Base-by-base conservation (phyloP, 2,888 invertebrate species). In the Branchellion lobata region DNA sequence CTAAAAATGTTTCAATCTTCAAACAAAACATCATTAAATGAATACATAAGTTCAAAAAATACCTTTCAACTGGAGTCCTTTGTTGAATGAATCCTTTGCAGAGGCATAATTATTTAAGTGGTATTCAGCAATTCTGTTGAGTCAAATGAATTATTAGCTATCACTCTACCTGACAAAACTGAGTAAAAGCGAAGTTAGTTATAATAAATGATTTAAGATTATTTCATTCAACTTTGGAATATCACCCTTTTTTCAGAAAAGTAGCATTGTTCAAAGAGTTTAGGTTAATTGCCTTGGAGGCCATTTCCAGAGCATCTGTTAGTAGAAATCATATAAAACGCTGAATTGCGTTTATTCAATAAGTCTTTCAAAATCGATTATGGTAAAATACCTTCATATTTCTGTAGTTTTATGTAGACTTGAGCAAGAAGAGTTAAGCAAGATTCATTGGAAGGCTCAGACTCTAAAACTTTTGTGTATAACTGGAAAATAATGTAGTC, bases 261-360 rank as follows among this genome's bases (percentile, higher is more conserved):
- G 85, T 85, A 81, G 85, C 85, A n/a, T 81, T 72, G 83, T 84
- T 85, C 40, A 83, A 84, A 27, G 84, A 82, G 81, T 85, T 85
- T 29, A 86, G 72, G 29, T 82, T 69, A n/a, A 85, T 74, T 5
- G 84, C 84, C 74, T 84, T 84, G 36, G 82, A 81, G 61, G 84
- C 84, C 81, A 85, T 85, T 53, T 81, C 80, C 24, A 83, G 80
- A 61, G 85, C 85, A 61, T 85, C 86, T 86, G 82, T 79, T 83
- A 84, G 34, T 74, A 34, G 40, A 75, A 78, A 36, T 21, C 3
- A 57, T 36, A 36, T 11, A 47, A 53, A 21, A 47, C 40, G 2
- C 31, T 24, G 1, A 68, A 78, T 27, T 29, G 29, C 69, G 51
- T 14, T 51, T 27, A 47, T n/a, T 8, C 1, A 68, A 68, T 24